Evolutionary conservation across 2,797 vertebrate genomes (phyloP).

Genomic region (Oceanodroma leucorhoa): DNA sequence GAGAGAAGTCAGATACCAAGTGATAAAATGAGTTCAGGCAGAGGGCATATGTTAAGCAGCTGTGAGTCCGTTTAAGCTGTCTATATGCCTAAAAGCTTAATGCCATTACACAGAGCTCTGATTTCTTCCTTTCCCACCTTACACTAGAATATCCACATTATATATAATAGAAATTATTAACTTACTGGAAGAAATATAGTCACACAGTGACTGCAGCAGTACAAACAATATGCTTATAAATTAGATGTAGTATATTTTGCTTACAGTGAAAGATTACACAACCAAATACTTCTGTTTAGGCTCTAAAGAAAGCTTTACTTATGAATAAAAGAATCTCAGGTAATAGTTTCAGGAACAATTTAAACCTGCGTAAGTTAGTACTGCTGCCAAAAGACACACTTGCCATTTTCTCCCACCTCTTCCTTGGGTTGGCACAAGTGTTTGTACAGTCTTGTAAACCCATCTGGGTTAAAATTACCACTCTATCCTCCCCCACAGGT

Average conservation of each 20-base stretch:
- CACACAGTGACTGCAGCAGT: neutral
- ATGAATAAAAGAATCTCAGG: neutral
- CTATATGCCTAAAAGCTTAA: neutral
- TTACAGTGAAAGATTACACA: neutral
- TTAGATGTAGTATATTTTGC: neutral
- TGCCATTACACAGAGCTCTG: slow-evolving; percentile 5
- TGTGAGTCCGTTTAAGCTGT: slow-evolving; percentile 23
- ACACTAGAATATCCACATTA: neutral
- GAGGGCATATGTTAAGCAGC: slow-evolving; percentile 67
- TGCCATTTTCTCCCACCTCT: neutral
- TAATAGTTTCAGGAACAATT: neutral
- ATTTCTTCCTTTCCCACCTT: slow-evolving; percentile 24
- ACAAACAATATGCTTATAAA: neutral
- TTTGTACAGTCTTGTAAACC: neutral
- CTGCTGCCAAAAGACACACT: neutral
- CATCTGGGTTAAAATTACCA: neutral
- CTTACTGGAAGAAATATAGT: neutral
- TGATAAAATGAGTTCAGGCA: slow-evolving; percentile 62
- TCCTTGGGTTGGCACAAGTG: neutral
- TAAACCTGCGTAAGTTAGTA: neutral
- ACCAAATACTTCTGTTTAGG: neutral
- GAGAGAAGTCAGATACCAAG: slow-evolving; percentile 48
- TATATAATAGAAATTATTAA: neutral
- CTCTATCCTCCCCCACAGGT: neutral
- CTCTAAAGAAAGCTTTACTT: neutral